phyloP scores from a whole-genome alignment of 2,888 invertebrate species.

The Nemotelus nigrinus region DNA sequence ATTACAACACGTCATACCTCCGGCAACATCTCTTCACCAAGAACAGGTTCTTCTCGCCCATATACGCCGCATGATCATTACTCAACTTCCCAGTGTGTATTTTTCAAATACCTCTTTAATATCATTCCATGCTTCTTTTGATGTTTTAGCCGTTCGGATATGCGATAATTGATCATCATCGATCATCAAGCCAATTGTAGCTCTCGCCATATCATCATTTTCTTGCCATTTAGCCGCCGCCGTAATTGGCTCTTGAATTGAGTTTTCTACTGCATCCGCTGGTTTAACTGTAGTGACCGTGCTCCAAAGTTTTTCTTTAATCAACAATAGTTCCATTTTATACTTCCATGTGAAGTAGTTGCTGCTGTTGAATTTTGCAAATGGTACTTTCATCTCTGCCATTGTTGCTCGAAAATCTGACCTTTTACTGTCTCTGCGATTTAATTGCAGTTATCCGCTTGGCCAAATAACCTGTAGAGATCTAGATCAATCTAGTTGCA shows the following conservation, averaged over 20 bases:
- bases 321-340: background rate
- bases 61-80: background rate
- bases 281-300: background rate
- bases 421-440: no score
- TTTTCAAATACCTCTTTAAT: background rate
- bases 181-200: background rate
- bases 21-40: conserved; percentile 42
- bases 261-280: no score
- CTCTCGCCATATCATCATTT: background rate
- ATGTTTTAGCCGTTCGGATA: background rate
- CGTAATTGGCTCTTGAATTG: no score
- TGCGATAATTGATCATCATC: background rate
- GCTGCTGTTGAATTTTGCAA: background rate
- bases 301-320: background rate
- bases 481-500: no score
- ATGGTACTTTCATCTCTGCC: no score
- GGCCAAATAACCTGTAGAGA: background rate
- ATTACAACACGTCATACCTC: no score
- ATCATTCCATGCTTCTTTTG: background rate
- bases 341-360: background rate
- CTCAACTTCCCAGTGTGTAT: background rate
- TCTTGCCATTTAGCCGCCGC: background rate
- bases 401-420: no score
- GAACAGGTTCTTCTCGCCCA: conserved; percentile 4
- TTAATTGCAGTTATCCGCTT: no score